Conservation (phyloP, 2,888 invertebrate genomes). For the Pimpla rufipes region DNA sequence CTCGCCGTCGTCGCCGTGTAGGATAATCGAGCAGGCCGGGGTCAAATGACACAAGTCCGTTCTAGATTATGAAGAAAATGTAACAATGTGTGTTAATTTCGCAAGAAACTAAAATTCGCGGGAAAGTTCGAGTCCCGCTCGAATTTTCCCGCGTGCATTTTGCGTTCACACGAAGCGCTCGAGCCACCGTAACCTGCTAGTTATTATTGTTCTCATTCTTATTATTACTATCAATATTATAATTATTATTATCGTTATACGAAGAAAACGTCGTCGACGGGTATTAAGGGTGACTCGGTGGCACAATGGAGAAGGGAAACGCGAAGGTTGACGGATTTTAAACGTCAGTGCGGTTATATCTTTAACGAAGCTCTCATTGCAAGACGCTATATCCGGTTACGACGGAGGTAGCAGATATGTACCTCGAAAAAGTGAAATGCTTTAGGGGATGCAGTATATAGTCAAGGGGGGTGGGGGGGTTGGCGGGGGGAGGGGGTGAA, state of each 20-base stretch:
- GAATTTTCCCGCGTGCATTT: too few species aligned
- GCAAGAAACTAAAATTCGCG: too few species aligned
- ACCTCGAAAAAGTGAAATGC: background rate
- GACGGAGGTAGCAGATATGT: constrained; percentile 14
- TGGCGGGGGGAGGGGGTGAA: too few species aligned
- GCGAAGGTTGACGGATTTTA: constrained; percentile 25
- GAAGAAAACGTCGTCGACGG: background rate
- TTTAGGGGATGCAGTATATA: constrained; percentile 21
- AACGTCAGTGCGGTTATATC: constrained; percentile 51
- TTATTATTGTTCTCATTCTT: background rate
- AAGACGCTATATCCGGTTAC: constrained; percentile 69
- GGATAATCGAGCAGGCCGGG: too few species aligned
- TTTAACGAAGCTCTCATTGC: constrained; percentile 67
- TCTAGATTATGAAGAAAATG: too few species aligned
- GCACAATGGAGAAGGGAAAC: background rate
- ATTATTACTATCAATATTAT: background rate
- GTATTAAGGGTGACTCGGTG: background rate
- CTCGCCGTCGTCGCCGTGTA: too few species aligned
- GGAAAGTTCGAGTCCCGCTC: too few species aligned
- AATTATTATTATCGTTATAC: background rate
- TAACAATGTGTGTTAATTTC: too few species aligned
- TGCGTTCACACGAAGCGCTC: too few species aligned
- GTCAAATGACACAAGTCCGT: too few species aligned
- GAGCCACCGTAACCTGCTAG: too few species aligned
- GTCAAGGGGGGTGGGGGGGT: too few species aligned